These are phyloP conservation scores for Rhagologus leucostigma DNA, from an alignment of 2,113 vertebrate genomes.

Conservation along the genomic window DNA sequence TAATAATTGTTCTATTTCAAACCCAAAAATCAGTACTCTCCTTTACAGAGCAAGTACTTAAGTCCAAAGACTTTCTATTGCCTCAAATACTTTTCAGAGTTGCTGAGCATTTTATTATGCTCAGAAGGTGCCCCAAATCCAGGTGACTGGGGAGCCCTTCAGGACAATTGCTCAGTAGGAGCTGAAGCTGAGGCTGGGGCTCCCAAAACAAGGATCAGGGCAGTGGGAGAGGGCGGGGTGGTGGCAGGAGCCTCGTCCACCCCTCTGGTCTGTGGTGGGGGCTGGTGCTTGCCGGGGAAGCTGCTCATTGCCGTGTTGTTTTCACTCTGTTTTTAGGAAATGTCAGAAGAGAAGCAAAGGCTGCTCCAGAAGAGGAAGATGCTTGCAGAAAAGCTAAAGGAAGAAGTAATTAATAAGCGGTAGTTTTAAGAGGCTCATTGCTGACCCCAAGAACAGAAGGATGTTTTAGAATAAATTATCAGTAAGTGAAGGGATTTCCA, in stretches of 20 bases:
- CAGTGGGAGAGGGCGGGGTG: background rate
- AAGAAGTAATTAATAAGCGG: constrained; percentile 96
- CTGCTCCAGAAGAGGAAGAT: constrained; percentile 91
- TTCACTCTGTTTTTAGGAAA: constrained; percentile 52
- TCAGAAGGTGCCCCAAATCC: background rate
- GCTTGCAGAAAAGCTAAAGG: constrained; percentile 94
- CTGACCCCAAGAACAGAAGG: background rate
- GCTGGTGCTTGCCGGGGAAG: background rate
- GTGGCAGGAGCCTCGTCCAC: background rate
- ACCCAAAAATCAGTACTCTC: background rate
- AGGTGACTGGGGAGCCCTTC: background rate
- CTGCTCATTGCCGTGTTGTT: background rate
- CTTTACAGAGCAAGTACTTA: background rate
- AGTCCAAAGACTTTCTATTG: background rate
- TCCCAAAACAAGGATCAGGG: accelerated
- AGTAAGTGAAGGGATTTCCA: constrained; percentile 12
- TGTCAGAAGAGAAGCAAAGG: constrained; percentile 87
- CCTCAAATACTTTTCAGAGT: background rate
- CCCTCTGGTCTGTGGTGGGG: background rate
- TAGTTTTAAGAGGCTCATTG: background rate
- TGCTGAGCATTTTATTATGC: background rate
- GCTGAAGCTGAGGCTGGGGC: background rate
- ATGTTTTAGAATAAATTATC: constrained; percentile 55
- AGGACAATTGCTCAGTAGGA: background rate
- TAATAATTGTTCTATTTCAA: background rate